Conservation (phyloP, 2,888 invertebrate species). For the Iphiclides podalirius region DNA sequence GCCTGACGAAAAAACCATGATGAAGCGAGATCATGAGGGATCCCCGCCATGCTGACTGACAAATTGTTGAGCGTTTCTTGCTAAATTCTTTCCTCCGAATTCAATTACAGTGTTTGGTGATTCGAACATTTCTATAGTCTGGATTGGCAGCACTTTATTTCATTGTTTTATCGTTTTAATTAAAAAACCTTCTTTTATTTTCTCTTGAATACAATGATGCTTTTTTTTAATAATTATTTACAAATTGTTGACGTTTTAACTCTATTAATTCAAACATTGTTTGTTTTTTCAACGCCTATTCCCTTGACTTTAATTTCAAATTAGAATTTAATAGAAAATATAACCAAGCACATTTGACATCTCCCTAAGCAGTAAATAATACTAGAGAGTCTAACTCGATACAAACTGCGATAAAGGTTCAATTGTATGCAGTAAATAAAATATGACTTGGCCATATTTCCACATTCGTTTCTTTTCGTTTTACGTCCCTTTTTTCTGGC, state of each 20-base stretch:
- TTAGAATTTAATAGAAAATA: no score
- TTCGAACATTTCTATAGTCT: slow-evolving; percentile 1
- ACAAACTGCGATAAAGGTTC: slow-evolving; percentile 76
- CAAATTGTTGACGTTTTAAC: no score
- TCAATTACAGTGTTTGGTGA: slow-evolving; percentile 58
- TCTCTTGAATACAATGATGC: not conserved
- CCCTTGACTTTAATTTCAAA: no score
- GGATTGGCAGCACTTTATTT: not conserved
- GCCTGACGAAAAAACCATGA: slow-evolving; percentile 69
- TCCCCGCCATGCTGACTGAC: slow-evolving; percentile 62
- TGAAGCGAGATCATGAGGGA: slow-evolving; percentile 68
- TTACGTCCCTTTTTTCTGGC: slow-evolving; percentile 74
- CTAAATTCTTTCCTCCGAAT: slow-evolving; percentile 64
- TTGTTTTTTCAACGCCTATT: no score
- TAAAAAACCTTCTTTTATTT: slow-evolving; percentile 1
- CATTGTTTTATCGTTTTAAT: slow-evolving; percentile 4
- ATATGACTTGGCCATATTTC: slow-evolving; percentile 78
- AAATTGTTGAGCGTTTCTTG: slow-evolving; percentile 69
- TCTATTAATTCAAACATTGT: no score
- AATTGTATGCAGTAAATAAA: slow-evolving; percentile 80
- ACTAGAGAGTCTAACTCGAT: slow-evolving; percentile 66
- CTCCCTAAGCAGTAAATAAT: slow-evolving; percentile 59
- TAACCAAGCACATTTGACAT: slow-evolving; percentile 23
- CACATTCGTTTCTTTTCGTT: slow-evolving; percentile 73
- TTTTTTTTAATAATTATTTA: no score